Evolutionary conservation across 2,113 vertebrate species (phyloP), one percentile per base, ranked within the genome.

Genomic region (Furnarius figulus): DNA sequence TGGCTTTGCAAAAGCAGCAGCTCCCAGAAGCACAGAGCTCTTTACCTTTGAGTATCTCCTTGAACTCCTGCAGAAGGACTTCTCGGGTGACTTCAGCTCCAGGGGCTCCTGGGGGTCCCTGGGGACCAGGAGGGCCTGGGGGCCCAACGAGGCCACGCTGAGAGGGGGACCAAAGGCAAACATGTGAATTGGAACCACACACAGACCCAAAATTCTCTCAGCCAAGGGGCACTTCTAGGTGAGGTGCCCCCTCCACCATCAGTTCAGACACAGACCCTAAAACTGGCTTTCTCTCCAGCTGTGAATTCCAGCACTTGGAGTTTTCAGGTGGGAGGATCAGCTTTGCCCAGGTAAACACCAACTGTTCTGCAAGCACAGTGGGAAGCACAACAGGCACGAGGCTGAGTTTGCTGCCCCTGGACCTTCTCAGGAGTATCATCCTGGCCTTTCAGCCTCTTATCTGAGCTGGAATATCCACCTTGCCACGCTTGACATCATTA

Each of bases 11-110:
- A 20, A 62, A 37, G 62, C 9, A 70, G 35, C 33, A 31, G 62
- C n/a, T 49, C 30, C 14, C 50, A 39, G 40, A 47, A 70, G 16
- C 58, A 25, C 44, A 23, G 24, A 65, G 8, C 18, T 68, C 55
- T 55, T 97, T 97, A 99, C 99, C 98, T 99, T 98, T 99, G 47
- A 99, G 97, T 98, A 99, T 98, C 77, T 99, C 98, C 97, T 98
- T 99, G 91, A 99, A 99, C 92, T 99, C 99, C 95, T 95, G 98
- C 35, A 99, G 97, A 68, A 99, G 98, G 81, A 99, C 97, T 75
- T 99, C 99, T 55, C 98, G 98, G 40, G 99, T 99, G 80, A 99
- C 97, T 96, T 99, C 98, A 20, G 98, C 98, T 50, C 98, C 99
- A 21, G 93, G 99, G 52, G 96, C 98, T 77, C 94, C 99, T 46